Conservation (phyloP, 2,888 invertebrate genomes). For the Resseliella maxima region DNA sequence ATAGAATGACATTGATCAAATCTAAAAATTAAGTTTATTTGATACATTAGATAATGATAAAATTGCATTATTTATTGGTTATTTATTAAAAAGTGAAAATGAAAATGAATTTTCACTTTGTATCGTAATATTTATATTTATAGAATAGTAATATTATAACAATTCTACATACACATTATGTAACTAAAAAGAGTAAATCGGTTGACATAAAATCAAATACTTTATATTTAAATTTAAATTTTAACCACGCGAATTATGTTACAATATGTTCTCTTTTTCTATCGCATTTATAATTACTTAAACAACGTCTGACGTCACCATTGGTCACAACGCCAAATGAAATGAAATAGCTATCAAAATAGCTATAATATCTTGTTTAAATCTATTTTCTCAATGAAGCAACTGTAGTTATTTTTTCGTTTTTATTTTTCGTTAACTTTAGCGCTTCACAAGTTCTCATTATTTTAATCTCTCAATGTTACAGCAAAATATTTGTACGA, state of each 20-base stretch:
- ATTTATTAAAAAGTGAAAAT: no score
- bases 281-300: not conserved
- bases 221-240: not conserved
- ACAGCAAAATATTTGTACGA: not conserved
- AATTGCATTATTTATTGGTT: no score
- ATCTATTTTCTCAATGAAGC: no score
- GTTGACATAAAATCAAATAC: no score
- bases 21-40: no score
- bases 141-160: no score
- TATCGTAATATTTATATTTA: no score
- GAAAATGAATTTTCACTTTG: no score
- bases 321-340: not conserved
- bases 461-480: slow-evolving; percentile 41
- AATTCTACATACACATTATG: not conserved
- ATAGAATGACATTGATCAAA: no score
- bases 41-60: no score
- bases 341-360: not conserved
- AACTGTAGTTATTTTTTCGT: not conserved
- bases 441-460: not conserved
- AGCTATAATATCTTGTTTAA: no score
- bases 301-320: not conserved
- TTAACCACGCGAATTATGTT: not conserved
- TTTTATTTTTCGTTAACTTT: not conserved
- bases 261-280: not conserved
- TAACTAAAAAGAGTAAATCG: not conserved